Conservation (phyloP, 2,888 invertebrate genomes). For the Gisinianus flammeolus region DNA sequence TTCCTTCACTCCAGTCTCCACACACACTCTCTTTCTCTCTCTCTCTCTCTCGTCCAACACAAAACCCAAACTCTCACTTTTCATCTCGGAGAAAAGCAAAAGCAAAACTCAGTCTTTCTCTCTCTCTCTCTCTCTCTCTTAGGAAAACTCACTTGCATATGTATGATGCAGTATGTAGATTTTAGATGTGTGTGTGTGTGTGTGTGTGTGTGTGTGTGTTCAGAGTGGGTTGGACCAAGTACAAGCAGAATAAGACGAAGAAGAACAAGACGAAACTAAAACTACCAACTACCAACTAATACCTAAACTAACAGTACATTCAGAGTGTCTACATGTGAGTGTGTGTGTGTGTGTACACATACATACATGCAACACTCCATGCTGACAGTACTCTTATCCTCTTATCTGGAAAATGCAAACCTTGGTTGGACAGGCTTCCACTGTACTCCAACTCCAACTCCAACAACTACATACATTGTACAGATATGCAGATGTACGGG, state of each 20-base stretch:
- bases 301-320: neutral
- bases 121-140: conserved; percentile 21
- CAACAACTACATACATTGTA: conserved; percentile 12
- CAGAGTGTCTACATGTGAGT: neutral
- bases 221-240: neutral
- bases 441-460: neutral
- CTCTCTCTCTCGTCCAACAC: conserved; percentile 16
- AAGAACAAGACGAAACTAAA: conserved; percentile 2
- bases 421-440: neutral
- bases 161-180: conserved; percentile 38
- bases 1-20: conserved; percentile 36
- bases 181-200: conserved; percentile 20
- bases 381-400: neutral
- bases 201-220: conserved; percentile 11
- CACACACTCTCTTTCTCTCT: conserved; percentile 16
- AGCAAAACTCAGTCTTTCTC: conserved; percentile 28
- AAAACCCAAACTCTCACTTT: conserved; percentile 41
- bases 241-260: neutral
- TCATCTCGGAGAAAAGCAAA: conserved; percentile 37
- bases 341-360: neutral
- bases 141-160: conserved; percentile 41
- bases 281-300: conserved; percentile 2
- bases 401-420: neutral
- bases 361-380: neutral
- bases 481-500: neutral